Conservation (phyloP, 1,140 invertebrate genomes). For the Mamestra configurata region DNA sequence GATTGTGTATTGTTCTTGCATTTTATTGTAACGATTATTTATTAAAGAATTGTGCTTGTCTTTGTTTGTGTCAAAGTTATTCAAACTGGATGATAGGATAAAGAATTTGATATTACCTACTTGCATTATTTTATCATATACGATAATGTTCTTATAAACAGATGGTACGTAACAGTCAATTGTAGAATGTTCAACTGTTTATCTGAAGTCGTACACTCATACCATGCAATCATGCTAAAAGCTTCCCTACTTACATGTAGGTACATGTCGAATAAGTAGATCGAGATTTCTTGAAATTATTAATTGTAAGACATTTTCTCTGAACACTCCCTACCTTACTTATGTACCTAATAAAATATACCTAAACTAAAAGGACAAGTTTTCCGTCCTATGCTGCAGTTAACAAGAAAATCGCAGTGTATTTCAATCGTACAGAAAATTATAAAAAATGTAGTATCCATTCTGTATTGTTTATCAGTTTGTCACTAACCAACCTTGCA, state of each 20-base stretch:
- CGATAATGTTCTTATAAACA: constrained; percentile 34
- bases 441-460: constrained; percentile 78
- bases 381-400: constrained; percentile 81
- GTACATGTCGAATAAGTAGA: constrained; percentile 79
- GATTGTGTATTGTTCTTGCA: constrained; percentile 49
- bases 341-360: constrained; percentile 68
- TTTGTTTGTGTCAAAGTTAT: constrained; percentile 45
- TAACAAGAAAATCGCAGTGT: constrained; percentile 61
- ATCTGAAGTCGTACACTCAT: constrained; percentile 66
- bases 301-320: constrained; percentile 83
- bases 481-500: constrained; percentile 79
- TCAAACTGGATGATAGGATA: constrained; percentile 31
- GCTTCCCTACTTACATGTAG: constrained; percentile 81
- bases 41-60: constrained; percentile 40
- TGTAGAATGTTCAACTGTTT: constrained; percentile 58
- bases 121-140: constrained; percentile 37
- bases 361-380: constrained; percentile 74
- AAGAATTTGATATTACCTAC: constrained; percentile 37
- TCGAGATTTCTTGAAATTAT: constrained; percentile 81
- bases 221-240: constrained; percentile 82
- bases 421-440: constrained; percentile 60
- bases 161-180: constrained; percentile 14
- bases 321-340: constrained; percentile 70
- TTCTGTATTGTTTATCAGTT: constrained; percentile 79
- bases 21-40: constrained; percentile 39